These are phyloP conservation scores for Monoplex corrugatus DNA, from an alignment of 2,888 invertebrate species.

Conservation along the genomic window DNA sequence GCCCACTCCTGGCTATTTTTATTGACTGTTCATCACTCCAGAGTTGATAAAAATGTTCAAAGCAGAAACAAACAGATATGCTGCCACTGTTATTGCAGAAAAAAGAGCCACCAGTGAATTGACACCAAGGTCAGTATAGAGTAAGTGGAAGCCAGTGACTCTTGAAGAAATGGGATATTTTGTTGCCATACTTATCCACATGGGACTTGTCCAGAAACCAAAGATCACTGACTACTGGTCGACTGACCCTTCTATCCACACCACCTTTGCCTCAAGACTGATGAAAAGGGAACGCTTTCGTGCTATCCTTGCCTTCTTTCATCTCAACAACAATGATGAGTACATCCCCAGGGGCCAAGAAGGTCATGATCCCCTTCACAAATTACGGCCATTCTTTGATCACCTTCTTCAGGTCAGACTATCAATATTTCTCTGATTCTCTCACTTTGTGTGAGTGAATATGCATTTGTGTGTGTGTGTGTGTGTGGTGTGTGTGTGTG, in stretches of 20 bases:
- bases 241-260: neutral
- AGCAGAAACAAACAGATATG: neutral
- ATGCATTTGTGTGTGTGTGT: too few species aligned
- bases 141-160: neutral
- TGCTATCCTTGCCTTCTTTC: neutral
- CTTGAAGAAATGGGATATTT: neutral
- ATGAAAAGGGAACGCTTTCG: neutral
- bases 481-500: too few species aligned
- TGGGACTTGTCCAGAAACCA: neutral
- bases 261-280: neutral
- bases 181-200: conserved; percentile 2
- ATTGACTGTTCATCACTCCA: too few species aligned
- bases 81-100: neutral
- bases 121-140: neutral
- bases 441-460: too few species aligned
- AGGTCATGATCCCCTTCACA: conserved; percentile 10
- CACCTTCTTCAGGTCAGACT: too few species aligned
- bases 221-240: neutral
- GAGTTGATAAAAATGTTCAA: too few species aligned
- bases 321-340: neutral
- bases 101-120: neutral
- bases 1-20: too few species aligned
- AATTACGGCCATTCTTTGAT: too few species aligned
- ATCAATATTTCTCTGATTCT: neutral
- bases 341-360: neutral